Evolutionary conservation across 2,113 vertebrate species (phyloP).

Genomic region (Megaceryle torquata): DNA sequence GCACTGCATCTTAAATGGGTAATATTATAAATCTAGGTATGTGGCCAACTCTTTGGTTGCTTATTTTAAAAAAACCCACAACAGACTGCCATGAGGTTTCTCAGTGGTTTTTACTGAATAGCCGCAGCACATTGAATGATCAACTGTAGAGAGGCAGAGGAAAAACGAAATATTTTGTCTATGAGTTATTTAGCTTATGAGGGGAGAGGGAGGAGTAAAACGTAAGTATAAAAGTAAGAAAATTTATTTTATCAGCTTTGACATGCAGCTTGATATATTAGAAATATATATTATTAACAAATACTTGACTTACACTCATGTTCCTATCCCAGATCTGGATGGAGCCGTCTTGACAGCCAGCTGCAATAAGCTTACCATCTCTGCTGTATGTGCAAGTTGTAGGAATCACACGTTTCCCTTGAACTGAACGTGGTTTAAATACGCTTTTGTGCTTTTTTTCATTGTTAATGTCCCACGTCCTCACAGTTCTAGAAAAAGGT

Average conservation of each 20-base stretch:
- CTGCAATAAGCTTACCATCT: constrained; percentile 91
- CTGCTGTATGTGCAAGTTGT: constrained; percentile 92
- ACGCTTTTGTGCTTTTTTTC: constrained; percentile 92
- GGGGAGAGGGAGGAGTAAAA: not conserved
- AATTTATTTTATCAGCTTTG: not conserved
- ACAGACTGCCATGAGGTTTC: not conserved
- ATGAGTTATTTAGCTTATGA: not conserved
- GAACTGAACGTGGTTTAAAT: constrained; percentile 90
- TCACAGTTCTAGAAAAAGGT: constrained; percentile 83
- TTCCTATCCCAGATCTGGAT: constrained; percentile 98
- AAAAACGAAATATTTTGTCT: not conserved
- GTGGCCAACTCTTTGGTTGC: not conserved
- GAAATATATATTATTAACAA: not conserved
- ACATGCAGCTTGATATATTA: not conserved
- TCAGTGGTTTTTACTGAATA: not conserved
- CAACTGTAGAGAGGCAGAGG: not conserved
- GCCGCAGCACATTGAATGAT: not conserved
- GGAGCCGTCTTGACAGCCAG: constrained; percentile 93
- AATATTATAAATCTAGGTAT: not conserved
- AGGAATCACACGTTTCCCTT: constrained; percentile 92
- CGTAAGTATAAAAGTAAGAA: not conserved
- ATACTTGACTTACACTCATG: constrained; percentile 84
- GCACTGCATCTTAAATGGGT: not conserved
- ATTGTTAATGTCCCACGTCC: constrained; percentile 91
- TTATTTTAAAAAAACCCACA: not conserved